Evolutionary conservation across 2,888 invertebrate species (phyloP).

Genomic region (Andrena praecox): DNA sequence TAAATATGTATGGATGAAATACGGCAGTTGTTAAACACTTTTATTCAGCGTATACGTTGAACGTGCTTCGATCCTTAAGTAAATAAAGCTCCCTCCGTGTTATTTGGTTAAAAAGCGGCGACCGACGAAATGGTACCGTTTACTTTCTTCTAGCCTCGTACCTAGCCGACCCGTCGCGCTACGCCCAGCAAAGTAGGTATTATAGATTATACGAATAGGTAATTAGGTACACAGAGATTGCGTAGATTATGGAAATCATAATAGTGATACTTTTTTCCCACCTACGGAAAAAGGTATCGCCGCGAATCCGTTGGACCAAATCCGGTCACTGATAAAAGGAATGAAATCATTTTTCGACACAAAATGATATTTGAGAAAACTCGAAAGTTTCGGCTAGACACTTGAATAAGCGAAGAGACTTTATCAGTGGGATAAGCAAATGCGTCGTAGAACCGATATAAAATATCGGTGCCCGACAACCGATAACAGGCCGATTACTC

Average conservation of each 20-base stretch:
- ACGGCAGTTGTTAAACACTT: slow-evolving; percentile 53
- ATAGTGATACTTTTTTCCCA: neutral
- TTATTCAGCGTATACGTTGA: slow-evolving; percentile 54
- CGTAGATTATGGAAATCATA: neutral
- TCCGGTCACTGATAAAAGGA: neutral
- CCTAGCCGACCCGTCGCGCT: slow-evolving; percentile 29
- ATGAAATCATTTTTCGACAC: slow-evolving; percentile 1
- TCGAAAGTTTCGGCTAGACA: slow-evolving; percentile 12
- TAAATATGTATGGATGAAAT: neutral
- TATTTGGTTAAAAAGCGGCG: slow-evolving; percentile 73
- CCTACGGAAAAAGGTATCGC: no score
- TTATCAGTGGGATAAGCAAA: slow-evolving; percentile 69
- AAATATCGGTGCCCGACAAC: slow-evolving; percentile 51
- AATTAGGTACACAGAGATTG: slow-evolving; percentile 6
- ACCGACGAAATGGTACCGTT: slow-evolving; percentile 52
- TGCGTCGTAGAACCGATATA: slow-evolving; percentile 56
- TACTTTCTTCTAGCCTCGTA: slow-evolving; percentile 51
- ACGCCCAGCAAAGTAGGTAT: slow-evolving; percentile 14
- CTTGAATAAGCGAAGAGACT: slow-evolving; percentile 42
- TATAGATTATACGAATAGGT: neutral
- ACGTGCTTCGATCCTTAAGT: slow-evolving; percentile 76
- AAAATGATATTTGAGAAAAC: slow-evolving; percentile 40
- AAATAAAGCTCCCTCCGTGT: slow-evolving; percentile 71
- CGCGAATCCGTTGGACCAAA: neutral
- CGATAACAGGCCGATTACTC: slow-evolving; percentile 70